phyloP scores from a whole-genome alignment of 2,888 invertebrate species.

The Galeruca laticollis region DNA sequence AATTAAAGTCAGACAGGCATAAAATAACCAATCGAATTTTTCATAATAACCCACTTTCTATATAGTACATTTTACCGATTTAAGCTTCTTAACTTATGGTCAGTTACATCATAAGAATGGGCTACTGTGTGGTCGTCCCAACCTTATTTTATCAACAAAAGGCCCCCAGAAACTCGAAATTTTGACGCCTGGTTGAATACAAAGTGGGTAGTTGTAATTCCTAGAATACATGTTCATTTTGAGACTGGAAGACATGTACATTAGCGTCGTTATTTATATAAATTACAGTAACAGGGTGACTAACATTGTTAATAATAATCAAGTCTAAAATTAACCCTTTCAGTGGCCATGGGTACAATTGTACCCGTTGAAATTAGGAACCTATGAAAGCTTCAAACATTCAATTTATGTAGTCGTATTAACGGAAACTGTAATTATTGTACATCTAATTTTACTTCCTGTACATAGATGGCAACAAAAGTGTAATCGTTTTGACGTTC shows the following conservation, averaged over 20 bases:
- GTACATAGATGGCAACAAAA: no score
- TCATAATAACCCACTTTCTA: conserved; percentile 4
- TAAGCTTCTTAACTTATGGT: conserved; percentile 43
- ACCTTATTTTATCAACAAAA: conserved; percentile 52
- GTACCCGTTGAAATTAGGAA: no score
- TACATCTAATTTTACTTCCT: no score
- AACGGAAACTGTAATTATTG: no score
- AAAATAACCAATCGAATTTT: conserved; percentile 19
- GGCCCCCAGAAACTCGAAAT: conserved; percentile 41
- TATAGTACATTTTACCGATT: conserved; percentile 24
- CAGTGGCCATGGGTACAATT: no score
- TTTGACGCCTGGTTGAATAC: conserved; percentile 44
- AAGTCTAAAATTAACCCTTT: no score
- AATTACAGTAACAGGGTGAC: no score
- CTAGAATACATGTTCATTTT: conserved; percentile 33
- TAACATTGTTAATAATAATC: neutral
- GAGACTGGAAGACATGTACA: conserved; percentile 12
- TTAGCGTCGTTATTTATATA: no score
- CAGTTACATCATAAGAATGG: conserved; percentile 52
- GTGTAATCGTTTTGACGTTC: no score
- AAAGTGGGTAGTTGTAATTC: conserved; percentile 41
- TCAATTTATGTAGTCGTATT: no score
- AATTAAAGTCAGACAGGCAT: conserved; percentile 14
- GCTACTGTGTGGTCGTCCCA: conserved; percentile 53
- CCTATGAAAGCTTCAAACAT: no score